Conservation (phyloP, 2,113 vertebrate species). For the Rutilus rutilus region DNA sequence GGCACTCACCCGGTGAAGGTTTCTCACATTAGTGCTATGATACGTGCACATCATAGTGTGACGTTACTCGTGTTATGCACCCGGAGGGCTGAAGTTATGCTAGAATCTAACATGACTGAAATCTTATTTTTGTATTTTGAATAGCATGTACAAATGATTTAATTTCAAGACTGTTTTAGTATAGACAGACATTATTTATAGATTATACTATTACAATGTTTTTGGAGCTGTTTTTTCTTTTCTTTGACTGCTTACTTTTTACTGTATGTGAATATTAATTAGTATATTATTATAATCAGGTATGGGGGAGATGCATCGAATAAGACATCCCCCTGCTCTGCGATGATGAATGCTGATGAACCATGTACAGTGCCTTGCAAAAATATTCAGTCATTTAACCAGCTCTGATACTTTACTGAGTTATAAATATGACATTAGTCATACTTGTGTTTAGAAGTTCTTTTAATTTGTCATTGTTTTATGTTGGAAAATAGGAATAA, state of each 20-base stretch:
- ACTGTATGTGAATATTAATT: constrained; percentile 42
- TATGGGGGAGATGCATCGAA: constrained; percentile 39
- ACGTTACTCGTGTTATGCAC: constrained; percentile 15
- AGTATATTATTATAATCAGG: constrained; percentile 47
- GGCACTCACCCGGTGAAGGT: constrained; percentile 18
- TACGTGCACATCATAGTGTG: constrained; percentile 29
- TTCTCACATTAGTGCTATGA: constrained; percentile 24
- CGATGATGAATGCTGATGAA: constrained; percentile 37
- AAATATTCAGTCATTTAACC: constrained; percentile 19
- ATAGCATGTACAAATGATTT: constrained; percentile 44
- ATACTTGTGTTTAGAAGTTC: no score
- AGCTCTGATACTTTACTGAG: neutral
- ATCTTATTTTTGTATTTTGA: constrained; percentile 49
- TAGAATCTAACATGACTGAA: constrained; percentile 48
- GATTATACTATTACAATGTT: constrained; percentile 36
- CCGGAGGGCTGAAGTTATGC: constrained; percentile 37
- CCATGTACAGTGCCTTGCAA: constrained; percentile 18
- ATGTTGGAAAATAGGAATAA: neutral
- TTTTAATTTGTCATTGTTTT: constrained; percentile 7
- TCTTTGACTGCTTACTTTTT: constrained; percentile 38
- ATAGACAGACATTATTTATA: constrained; percentile 45
- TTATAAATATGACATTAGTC: neutral
- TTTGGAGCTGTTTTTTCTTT: constrained; percentile 7
- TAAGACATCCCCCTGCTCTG: constrained; percentile 31
- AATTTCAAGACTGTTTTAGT: constrained; percentile 49